Evolutionary conservation across 2,797 vertebrate genomes (phyloP), one percentile per base, ranked within the genome.

Genomic region (Podarcis lilfordi): DNA sequence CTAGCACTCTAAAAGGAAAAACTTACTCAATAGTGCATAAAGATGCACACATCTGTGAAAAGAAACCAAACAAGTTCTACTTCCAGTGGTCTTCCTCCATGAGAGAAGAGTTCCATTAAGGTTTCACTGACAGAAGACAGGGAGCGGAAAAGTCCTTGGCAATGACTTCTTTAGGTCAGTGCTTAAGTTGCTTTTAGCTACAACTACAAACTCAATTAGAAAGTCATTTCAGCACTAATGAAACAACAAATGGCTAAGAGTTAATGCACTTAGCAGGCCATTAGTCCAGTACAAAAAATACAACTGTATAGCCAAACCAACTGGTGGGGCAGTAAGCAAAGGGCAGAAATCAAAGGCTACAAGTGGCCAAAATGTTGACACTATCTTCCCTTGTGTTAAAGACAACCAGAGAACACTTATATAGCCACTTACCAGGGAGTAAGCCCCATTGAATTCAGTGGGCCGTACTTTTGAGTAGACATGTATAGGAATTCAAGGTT

Each of bases 191-290:
- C 89, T 93, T 94, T 94, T 92, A 94, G 91, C 90, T 93, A 94
- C 91, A 94, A 93, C 93, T 93, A 92, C 88, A 92, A 95, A 94
- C 93, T 93, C 92, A 94, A 95, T 95, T 92, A 94, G 94, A 93
- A 94, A 96, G 92, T 94, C 68, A 92, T 95, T 95, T 94, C 86
- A 89, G 72, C 87, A 86, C 86, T 94, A 94, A 95, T 91, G 92
- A 95, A 93, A 94, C 88, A 95, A 94, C 0, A 0, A 94, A 88
- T 91, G 92, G 91, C 92, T 92, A 93, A 93, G 91, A 76, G 25
- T 85, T 91, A 94, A 92, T 92, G 87, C 55, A 80, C 86, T 92
- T 93, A 89, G 91, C 90, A 92, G 85, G 84, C 88, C 90, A 90
- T 69, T 75, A 88, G 87, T 82, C 87, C 72, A 64, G 82, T 85